Base-by-base conservation (phyloP, 2,113 vertebrate species). In the Malurus alboscapulatus region DNA sequence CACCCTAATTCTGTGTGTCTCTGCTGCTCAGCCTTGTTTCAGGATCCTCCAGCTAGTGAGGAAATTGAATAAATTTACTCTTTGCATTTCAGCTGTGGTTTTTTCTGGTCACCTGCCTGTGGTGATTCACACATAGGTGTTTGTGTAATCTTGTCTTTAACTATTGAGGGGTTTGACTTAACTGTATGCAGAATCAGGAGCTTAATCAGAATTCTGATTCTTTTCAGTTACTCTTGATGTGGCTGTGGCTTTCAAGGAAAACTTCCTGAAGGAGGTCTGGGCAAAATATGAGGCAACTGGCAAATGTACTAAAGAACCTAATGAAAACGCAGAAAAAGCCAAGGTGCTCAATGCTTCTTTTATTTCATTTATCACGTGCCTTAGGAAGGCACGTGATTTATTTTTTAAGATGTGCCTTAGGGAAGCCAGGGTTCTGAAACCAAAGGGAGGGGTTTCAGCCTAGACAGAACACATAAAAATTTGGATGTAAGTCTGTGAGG, bases 401-500 rank as follows among this genome's bases (percentile, higher is more conserved):
- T 38, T 38, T 38, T 38, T 38, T 84, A 59, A 83, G 19, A 50
- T 3, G 55, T n/a, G 11, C 7, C 6, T 47, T 73, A 36, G 17
- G 13, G 48, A 59, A 88, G 26, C 7, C 38, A 86, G 15, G 25
- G 7, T 11, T 21, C 48, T 51, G 40, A 44, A 3, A 54, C 6
- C 5, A 72, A 75, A 82, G 9, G 4, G 2, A 25, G 50, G 9
- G n/a, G n/a, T n/a, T n/a, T n/a, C 44, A 42, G 10, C 22, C 17
- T 47, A 59, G 26, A 68, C 20, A 40, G 3, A 76, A 0, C 7
- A 32, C 8, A 34, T 42, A 32, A 77, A 55, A 10, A 57, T 40
- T 14, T 44, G 15, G 15, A n/a, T 0, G 0, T 11, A 32, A 51
- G 6, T 63, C 13, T 72, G 3, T 42, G 20, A 9, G 3, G 3